These are phyloP conservation scores for Centrocercus urophasianus DNA, from an alignment of 2,113 vertebrate genomes.

Conservation along the genomic window DNA sequence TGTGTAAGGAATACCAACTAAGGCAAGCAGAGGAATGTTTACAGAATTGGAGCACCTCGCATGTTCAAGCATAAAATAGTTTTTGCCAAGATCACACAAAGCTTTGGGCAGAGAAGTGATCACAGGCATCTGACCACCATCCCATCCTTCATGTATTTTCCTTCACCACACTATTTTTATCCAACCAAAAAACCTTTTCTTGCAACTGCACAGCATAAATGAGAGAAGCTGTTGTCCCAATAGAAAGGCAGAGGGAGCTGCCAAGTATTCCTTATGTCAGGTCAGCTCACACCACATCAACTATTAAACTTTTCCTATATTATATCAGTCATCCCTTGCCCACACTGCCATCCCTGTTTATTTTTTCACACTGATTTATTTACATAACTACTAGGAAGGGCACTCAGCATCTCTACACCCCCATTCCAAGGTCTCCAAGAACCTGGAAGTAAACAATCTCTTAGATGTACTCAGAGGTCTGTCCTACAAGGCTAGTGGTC, in stretches of 20 bases:
- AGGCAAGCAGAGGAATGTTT: not conserved
- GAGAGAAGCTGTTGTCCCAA: not conserved
- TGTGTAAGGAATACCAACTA: not conserved
- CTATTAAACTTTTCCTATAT: not conserved
- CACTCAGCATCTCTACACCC: not conserved
- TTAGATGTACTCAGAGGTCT: not conserved
- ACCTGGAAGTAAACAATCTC: not conserved
- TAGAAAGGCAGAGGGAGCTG: not conserved
- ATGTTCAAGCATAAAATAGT: not conserved
- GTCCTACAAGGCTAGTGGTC: not conserved
- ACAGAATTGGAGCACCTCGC: not conserved
- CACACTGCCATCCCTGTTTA: not conserved
- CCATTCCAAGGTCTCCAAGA: not conserved
- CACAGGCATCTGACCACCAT: not conserved
- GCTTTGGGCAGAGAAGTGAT: not conserved
- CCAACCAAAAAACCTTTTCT: not conserved
- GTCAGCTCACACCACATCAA: not conserved
- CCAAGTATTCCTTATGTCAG: not conserved
- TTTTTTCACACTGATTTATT: not conserved
- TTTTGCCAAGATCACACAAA: not conserved
- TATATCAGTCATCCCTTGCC: rapidly evolving
- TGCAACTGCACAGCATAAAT: not conserved
- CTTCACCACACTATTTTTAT: not conserved
- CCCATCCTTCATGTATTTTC: not conserved
- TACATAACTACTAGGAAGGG: not conserved